These are phyloP conservation scores for Capitella teleta DNA, from an alignment of 1,140 invertebrate genomes.

Conservation along the genomic window DNA sequence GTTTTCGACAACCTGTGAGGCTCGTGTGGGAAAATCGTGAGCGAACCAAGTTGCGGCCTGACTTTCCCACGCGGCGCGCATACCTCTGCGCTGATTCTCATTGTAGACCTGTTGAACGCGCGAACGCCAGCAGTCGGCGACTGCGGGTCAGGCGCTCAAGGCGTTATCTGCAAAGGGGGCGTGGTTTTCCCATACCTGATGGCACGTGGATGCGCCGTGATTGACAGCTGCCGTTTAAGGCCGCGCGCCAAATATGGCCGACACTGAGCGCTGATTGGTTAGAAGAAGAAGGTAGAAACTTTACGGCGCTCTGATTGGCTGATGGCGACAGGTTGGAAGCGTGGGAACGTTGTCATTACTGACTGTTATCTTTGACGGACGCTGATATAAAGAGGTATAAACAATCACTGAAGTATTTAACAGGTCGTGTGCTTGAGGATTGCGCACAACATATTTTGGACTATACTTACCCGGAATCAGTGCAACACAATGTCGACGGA, in stretches of 20 bases:
- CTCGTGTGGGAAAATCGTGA: too few relatives aligned
- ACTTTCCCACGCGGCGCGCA: too few relatives aligned
- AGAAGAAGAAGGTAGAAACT: not conserved
- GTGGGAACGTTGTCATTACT: not conserved
- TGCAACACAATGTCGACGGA: not conserved
- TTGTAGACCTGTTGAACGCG: too few relatives aligned
- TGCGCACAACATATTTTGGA: not conserved
- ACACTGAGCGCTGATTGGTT: not conserved
- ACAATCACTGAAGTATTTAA: not conserved
- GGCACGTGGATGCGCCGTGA: not conserved
- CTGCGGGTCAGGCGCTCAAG: too few relatives aligned
- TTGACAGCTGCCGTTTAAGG: not conserved
- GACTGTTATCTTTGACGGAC: not conserved
- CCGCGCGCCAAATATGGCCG: not conserved
- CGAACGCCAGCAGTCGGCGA: too few relatives aligned
- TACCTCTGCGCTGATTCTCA: too few relatives aligned
- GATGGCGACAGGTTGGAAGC: not conserved
- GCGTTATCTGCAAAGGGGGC: too few relatives aligned
- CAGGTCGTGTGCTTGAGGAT: not conserved
- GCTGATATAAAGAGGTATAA: not conserved
- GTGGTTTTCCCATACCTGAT: slow-evolving; percentile 3
- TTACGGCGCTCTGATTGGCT: not conserved
- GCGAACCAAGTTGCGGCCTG: too few relatives aligned
- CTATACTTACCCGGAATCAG: not conserved
- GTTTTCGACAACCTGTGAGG: too few relatives aligned